Conservation (phyloP, 2,113 vertebrate species). For the Rhipidura dahli region DNA sequence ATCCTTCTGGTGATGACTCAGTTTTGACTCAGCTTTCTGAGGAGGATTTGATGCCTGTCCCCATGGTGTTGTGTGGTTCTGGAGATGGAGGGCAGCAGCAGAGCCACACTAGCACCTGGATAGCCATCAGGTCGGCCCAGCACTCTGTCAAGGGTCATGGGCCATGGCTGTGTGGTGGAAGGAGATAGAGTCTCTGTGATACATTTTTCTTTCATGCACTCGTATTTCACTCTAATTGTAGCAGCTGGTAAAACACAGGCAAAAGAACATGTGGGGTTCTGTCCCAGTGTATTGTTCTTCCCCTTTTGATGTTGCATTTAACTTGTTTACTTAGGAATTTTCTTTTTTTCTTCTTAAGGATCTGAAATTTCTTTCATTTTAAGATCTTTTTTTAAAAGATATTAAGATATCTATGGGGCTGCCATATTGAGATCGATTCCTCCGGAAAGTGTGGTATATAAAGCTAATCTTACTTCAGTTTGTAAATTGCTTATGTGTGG, state of each 20-base stretch:
- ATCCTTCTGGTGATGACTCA: neutral
- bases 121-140: rapidly evolving
- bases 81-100: neutral
- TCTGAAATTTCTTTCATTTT: neutral
- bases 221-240: neutral
- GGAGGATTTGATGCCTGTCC: neutral
- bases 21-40: neutral
- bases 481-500: conserved; percentile 20
- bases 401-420: neutral
- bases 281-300: neutral
- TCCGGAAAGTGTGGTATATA: conserved; percentile 15
- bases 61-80: rapidly evolving
- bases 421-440: neutral
- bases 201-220: neutral
- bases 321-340: neutral
- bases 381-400: neutral
- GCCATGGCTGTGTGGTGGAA: neutral
- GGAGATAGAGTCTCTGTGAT: neutral
- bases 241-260: neutral
- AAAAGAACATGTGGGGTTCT: neutral
- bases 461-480: conserved; percentile 36
- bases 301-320: neutral
- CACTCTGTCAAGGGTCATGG: rapidly evolving
- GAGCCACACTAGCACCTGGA: neutral
- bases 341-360: neutral